A percentile compares a stretch with the other conserved stretches of the same genome.
phyloP scores from a whole-genome alignment of 2,797 vertebrate genomes.

The Novumbra hubbsi region DNA sequence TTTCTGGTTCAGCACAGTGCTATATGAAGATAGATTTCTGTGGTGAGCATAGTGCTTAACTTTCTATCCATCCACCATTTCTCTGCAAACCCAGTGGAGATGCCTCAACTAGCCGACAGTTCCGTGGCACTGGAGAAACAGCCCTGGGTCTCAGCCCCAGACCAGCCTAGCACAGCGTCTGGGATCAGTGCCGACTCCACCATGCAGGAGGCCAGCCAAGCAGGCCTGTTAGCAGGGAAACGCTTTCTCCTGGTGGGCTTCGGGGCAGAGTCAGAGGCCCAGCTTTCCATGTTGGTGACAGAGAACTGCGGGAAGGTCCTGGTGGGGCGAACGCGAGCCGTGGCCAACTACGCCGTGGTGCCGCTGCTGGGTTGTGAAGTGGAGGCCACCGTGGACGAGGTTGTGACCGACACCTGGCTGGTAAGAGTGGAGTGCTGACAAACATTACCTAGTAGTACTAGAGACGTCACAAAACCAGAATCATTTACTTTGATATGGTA shows the following conservation, averaged over 20 bases:
- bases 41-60: no score
- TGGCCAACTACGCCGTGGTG: constrained; percentile 92
- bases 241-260: constrained; percentile 89
- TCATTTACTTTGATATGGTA: no score
- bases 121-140: constrained; percentile 35
- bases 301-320: constrained; percentile 86
- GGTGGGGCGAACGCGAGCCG: constrained; percentile 67
- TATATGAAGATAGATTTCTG: no score
- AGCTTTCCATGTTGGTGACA: constrained; percentile 76
- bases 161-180: constrained; percentile 24
- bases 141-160: constrained; percentile 32
- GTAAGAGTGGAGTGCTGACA: constrained; percentile 64
- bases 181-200: constrained; percentile 59
- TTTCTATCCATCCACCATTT: neutral
- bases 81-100: constrained; percentile 65
- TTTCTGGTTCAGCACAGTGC: no score
- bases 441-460: neutral
- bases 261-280: constrained; percentile 78
- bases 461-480: no score
- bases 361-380: constrained; percentile 88
- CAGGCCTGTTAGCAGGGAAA: constrained; percentile 80
- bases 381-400: constrained; percentile 88
- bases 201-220: constrained; percentile 69
- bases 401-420: constrained; percentile 96
- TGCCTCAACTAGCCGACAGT: constrained; percentile 44